These are phyloP conservation scores for Chrysocyon brachyurus DNA, from an alignment of 2,797 vertebrate genomes.

Conservation along the genomic window DNA sequence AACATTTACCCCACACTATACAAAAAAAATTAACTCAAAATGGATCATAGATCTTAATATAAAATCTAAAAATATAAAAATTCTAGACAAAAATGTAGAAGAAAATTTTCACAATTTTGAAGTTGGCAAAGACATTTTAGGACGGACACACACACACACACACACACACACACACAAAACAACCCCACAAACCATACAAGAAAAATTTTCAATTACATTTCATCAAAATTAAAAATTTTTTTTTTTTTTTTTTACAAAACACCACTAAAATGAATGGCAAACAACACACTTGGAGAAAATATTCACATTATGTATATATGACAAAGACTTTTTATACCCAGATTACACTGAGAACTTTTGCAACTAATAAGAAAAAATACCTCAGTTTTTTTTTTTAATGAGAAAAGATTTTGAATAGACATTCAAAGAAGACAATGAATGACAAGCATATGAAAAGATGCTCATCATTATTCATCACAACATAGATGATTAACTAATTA, in stretches of 20 bases:
- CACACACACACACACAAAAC: too few species aligned
- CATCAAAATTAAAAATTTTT: not conserved
- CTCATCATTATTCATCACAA: not conserved
- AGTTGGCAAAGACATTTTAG: not conserved
- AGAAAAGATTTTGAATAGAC: not conserved
- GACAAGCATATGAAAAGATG: slow-evolving; percentile 11
- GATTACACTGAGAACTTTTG: not conserved
- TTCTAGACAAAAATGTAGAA: not conserved
- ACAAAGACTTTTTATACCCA: slow-evolving; percentile 27
- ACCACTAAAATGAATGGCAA: slow-evolving; percentile 44
- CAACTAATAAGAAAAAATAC: slow-evolving; percentile 26
- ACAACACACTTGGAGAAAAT: not conserved
- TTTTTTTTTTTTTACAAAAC: not conserved
- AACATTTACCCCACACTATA: not conserved
- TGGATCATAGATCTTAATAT: slow-evolving; percentile 39
- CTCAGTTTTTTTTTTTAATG: not conserved
- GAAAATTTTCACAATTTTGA: slow-evolving; percentile 30
- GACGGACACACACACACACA: not conserved
- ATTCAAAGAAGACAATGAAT: slow-evolving; percentile 42
- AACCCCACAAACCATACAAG: not conserved
- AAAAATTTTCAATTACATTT: slow-evolving; percentile 30
- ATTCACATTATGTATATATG: not conserved
- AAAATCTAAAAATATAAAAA: slow-evolving; percentile 39
- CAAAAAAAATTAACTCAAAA: slow-evolving; percentile 37
- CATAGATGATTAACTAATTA: not conserved